Conservation (phyloP, 2,888 invertebrate genomes). For the Hypercompe scribonia region DNA sequence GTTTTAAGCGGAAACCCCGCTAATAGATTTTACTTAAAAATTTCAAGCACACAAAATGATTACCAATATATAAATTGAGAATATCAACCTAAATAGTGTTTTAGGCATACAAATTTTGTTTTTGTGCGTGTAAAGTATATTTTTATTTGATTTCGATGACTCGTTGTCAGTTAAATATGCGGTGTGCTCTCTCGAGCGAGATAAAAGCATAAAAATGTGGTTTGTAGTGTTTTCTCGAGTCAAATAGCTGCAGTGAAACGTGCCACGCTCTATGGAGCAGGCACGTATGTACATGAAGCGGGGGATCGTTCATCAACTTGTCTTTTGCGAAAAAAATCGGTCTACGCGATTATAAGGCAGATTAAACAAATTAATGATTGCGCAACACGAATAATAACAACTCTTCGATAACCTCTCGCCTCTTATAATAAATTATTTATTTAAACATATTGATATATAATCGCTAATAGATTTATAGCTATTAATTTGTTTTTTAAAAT, state of each 20-base stretch:
- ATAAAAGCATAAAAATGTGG: conserved; percentile 80
- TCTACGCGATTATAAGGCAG: conserved; percentile 45
- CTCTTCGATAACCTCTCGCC: conserved; percentile 5
- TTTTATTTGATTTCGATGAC: conserved; percentile 51
- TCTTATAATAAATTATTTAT: neutral
- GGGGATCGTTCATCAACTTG: conserved; percentile 51
- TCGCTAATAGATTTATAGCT: neutral
- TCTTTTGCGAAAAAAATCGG: conserved; percentile 36
- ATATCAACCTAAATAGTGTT: conserved; percentile 30
- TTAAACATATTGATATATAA: neutral
- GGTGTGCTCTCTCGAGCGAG: conserved; percentile 73
- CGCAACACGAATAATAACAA: conserved; percentile 35
- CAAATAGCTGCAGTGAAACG: conserved; percentile 86
- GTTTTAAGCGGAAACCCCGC: neutral
- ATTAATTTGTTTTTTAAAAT: conserved; percentile 1
- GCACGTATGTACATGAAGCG: conserved; percentile 58
- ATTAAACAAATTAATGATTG: conserved; percentile 39
- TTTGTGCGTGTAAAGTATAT: conserved; percentile 64
- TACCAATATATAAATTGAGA: conserved; percentile 36
- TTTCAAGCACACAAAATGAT: conserved; percentile 40
- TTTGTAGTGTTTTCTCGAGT: conserved; percentile 74
- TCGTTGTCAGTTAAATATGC: conserved; percentile 45
- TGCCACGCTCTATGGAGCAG: conserved; percentile 72
- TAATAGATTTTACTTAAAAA: conserved; percentile 44
- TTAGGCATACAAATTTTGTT: conserved; percentile 74